Evolutionary conservation across 2,797 vertebrate genomes (phyloP).

Genomic region (Chrosomus eos): DNA sequence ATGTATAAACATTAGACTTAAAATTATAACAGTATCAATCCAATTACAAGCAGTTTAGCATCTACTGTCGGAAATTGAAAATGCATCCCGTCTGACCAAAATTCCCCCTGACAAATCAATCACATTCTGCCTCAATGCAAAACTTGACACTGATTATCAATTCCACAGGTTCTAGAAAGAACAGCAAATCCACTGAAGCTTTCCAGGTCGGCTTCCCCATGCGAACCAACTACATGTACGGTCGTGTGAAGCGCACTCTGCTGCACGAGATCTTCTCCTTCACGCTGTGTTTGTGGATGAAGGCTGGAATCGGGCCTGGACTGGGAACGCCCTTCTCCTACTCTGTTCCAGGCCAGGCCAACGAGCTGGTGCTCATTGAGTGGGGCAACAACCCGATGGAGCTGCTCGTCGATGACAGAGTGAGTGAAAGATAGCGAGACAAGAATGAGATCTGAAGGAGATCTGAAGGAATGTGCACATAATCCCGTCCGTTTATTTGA

Average conservation of each 20-base stretch:
- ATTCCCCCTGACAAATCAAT: background rate
- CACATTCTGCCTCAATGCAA: background rate
- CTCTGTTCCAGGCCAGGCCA: constrained; percentile 84
- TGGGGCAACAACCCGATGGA: constrained; percentile 87
- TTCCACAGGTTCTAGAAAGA: constrained; percentile 61
- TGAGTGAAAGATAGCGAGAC: constrained; percentile 52
- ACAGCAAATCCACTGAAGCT: constrained; percentile 66
- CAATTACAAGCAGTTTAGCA: background rate
- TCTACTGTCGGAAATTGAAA: background rate
- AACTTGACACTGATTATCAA: background rate
- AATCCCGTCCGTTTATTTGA: background rate
- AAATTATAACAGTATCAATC: background rate
- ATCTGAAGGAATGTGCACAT: background rate
- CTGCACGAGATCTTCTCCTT: constrained; percentile 83
- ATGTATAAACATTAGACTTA: background rate
- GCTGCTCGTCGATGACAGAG: constrained; percentile 83
- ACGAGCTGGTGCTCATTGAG: constrained; percentile 87
- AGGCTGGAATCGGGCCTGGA: constrained; percentile 72
- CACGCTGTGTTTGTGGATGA: constrained; percentile 87
- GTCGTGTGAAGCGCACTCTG: constrained; percentile 79
- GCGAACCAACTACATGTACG: constrained; percentile 87
- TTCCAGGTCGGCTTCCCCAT: constrained; percentile 87
- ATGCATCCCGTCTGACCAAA: background rate
- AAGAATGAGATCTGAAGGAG: too few species aligned
- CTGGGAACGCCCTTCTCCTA: constrained; percentile 89